Evolutionary conservation across 2,888 invertebrate species (phyloP), one percentile per base, ranked within the genome.

Genomic region (Eueremaeus valkanovi): DNA sequence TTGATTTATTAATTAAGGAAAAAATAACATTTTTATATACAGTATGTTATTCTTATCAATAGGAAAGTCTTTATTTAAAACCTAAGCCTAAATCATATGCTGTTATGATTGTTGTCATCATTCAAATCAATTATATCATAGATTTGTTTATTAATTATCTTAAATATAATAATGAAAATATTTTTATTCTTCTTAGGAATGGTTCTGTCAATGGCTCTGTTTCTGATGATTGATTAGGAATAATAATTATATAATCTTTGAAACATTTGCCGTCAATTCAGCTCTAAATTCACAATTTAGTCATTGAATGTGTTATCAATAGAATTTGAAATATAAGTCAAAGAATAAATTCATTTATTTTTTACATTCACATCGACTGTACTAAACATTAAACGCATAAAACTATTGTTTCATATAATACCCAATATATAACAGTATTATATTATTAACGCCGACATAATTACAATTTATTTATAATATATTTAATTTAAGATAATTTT

Each of bases 181-280:
- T 51, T 51, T 21, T n/a, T 21, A 21, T n/a, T 51, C n/a, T 51
- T 51, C n/a, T 3, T 33, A 61, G 61, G 92, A 75, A 88, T 93
- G 86, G 87, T 92, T 82, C 90, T 93, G 82, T 90, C 93, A 2
- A 92, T 92, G 83, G 89, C 90, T 76, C 86, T 93, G 80, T 93
- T 93, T 84, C 90, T 90, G 83, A 89, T 92, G 87, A 93, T 94
- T 55, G 78, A 80, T 72, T 81, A 66, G n/a, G 77, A 21, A 21
- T 51, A 8, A 36, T 11, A 36, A 36, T 36, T 8, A n/a, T 51
- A 21, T 51, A n/a, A n/a, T 51, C 16, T 21, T 51, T 21, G 9
- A 36, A 63, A 74, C 29, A n/a, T n/a, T 31, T 18, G 61, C 29
- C 33, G 61, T 61, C 31, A 61, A 31, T 24, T 31, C 61, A 61